Percentiles rank a stretch among this genome's conserved stretches.
Evolutionary conservation across 2,888 invertebrate species (phyloP).

Genomic region (Esperia sulphurella): DNA sequence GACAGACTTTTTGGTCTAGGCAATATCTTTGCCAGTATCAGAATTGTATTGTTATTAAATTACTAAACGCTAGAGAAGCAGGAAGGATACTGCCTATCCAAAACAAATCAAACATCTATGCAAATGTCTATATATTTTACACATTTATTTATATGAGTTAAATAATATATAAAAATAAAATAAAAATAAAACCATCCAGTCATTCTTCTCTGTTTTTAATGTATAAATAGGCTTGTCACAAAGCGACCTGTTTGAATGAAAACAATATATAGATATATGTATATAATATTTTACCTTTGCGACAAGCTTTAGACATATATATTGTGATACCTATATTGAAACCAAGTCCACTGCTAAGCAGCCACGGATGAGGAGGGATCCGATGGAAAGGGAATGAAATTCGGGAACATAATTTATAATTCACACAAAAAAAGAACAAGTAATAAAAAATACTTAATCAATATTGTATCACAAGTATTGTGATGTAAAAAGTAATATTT

Average conservation of each 20-base stretch:
- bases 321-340: constrained; percentile 70
- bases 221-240: constrained; percentile 59
- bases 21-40: constrained; percentile 61
- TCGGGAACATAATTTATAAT: constrained; percentile 10
- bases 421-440: neutral
- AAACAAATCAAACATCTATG: constrained; percentile 66
- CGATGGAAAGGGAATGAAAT: constrained; percentile 8
- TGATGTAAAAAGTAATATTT: too few species aligned
- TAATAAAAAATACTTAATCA: too few species aligned
- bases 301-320: constrained; percentile 65
- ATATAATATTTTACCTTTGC: constrained; percentile 62
- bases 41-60: neutral
- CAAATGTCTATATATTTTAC: constrained; percentile 71
- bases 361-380: constrained; percentile 44
- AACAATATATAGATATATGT: constrained; percentile 36
- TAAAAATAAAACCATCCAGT: constrained; percentile 40
- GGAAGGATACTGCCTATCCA: constrained; percentile 72
- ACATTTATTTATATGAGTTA: constrained; percentile 48
- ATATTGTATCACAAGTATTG: too few species aligned
- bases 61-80: constrained; percentile 19
- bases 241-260: constrained; percentile 50
- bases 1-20: constrained; percentile 51
- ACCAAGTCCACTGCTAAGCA: constrained; percentile 78
- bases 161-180: constrained; percentile 32
- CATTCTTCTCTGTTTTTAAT: constrained; percentile 46